These are phyloP conservation scores for Eurypyga helias DNA, from an alignment of 2,113 vertebrate species.

Conservation along the genomic window DNA sequence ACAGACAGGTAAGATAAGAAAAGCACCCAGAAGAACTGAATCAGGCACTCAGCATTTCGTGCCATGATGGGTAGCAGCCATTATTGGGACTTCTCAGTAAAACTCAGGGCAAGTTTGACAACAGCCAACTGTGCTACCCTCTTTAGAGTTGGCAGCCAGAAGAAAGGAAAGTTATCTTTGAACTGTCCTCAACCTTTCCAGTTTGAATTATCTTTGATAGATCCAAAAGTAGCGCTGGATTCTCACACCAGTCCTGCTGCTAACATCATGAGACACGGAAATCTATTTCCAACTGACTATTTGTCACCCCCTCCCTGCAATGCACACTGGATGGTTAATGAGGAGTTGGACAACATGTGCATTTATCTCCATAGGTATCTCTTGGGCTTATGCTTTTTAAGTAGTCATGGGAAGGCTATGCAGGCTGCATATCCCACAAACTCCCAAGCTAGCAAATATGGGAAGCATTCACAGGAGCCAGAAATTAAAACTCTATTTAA, in stretches of 20 bases:
- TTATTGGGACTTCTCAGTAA: background rate
- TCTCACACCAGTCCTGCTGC: conserved; percentile 4
- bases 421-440: background rate
- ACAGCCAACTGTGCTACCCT: background rate
- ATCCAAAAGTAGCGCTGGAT: conserved; percentile 58
- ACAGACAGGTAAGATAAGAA: conserved; percentile 3
- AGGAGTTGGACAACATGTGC: background rate
- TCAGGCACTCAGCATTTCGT: background rate
- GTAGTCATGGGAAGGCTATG: background rate
- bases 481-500: conserved; percentile 14
- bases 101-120: background rate
- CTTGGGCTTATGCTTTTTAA: background rate
- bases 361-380: background rate
- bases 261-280: conserved; percentile 1
- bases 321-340: background rate
- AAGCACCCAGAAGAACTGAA: background rate
- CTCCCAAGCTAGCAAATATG: background rate
- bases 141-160: background rate
- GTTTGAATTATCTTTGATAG: conserved; percentile 16
- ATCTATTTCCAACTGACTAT: conserved; percentile 28
- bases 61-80: background rate
- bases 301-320: background rate
- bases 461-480: background rate
- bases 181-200: conserved; percentile 33
- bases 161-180: conserved; percentile 21